These are phyloP conservation scores for Piezodorus guildinii DNA, from an alignment of 1,140 invertebrate species.

Conservation along the genomic window DNA sequence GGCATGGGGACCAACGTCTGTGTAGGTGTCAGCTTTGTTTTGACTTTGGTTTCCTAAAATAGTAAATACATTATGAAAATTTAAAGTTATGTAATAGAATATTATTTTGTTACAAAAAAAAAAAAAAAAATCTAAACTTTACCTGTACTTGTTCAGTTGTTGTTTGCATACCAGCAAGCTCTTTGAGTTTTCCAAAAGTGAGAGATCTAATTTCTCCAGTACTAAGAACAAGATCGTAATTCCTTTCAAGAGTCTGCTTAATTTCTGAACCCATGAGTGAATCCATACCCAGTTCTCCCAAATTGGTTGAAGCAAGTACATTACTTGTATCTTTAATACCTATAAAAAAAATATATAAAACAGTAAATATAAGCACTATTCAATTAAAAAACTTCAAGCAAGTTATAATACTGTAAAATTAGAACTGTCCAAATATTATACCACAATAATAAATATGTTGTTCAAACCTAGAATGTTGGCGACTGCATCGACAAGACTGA, in stretches of 20 bases:
- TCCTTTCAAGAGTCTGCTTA: slow-evolving; percentile 87
- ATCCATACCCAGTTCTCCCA: slow-evolving; percentile 92
- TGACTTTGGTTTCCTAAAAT: slow-evolving; percentile 25
- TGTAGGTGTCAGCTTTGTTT: slow-evolving; percentile 47
- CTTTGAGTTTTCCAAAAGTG: slow-evolving; percentile 58
- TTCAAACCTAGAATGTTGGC: slow-evolving; percentile 50
- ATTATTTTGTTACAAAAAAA: neutral
- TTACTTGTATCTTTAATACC: slow-evolving; percentile 67
- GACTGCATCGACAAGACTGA: slow-evolving; percentile 56
- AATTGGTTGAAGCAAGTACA: slow-evolving; percentile 55
- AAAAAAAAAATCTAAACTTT: neutral
- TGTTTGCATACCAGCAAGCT: slow-evolving; percentile 38
- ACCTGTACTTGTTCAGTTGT: neutral
- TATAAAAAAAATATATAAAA: slow-evolving; percentile 11
- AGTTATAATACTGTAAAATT: no score
- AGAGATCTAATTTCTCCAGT: slow-evolving; percentile 77
- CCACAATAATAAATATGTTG: no score
- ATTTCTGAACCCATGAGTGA: slow-evolving; percentile 97
- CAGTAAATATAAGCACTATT: no score
- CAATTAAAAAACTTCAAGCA: no score
- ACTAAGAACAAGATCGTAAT: slow-evolving; percentile 78
- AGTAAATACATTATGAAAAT: slow-evolving; percentile 38
- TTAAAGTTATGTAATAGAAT: no score
- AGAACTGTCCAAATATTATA: no score
- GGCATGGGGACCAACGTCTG: slow-evolving; percentile 48